Evolutionary conservation across 1,140 invertebrate genomes (phyloP), one percentile per base, ranked within the genome.

Genomic region (Diprion similis): DNA sequence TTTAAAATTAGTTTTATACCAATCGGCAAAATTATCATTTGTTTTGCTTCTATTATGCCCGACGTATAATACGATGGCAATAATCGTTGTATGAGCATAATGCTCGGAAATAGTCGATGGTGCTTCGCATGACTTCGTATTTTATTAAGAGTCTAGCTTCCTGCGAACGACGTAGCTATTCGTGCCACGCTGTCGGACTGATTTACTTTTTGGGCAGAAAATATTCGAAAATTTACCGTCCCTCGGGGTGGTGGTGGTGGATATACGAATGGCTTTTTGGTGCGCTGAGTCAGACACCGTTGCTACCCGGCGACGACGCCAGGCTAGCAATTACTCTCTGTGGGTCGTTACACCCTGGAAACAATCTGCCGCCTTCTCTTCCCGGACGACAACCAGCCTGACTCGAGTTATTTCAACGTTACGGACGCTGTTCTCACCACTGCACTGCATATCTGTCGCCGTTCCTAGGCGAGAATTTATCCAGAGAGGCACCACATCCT

Each of bases 251-350:
- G 10, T 13, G n/a, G 51, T 59, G 11, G 51, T 59, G 51, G 51
- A 15, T 59, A 9, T 59, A 59, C 51, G 51, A 59, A 59, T 59
- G 51, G 51, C 11, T 59, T 59, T 59, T 59, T 59, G 51, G 51
- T 9, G 51, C 51, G 51, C 51, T 59, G 51, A 59, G 51, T 59
- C 51, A 59, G 51, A 59, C 51, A 59, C 51, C 51, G 51, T 59
- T 17, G 51, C 51, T 59, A 59, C 51, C 51, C 11, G n/a, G 51
- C 51, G 51, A 59, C 51, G 51, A 59, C 51, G 51, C 51, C 51
- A 59, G 51, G 51, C 51, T 59, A 59, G 51, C 51, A 59, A 59
- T 59, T 59, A 59, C 51, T 59, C 51, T 59, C 51, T 59, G 51
- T 59, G 51, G 51, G 51, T 59, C 51, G 51, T 59, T 59, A 59